Percentiles rank a stretch among this genome's conserved stretches.
Evolutionary conservation across 2,888 invertebrate species (phyloP).

Genomic region (Lumbricus terrestris): DNA sequence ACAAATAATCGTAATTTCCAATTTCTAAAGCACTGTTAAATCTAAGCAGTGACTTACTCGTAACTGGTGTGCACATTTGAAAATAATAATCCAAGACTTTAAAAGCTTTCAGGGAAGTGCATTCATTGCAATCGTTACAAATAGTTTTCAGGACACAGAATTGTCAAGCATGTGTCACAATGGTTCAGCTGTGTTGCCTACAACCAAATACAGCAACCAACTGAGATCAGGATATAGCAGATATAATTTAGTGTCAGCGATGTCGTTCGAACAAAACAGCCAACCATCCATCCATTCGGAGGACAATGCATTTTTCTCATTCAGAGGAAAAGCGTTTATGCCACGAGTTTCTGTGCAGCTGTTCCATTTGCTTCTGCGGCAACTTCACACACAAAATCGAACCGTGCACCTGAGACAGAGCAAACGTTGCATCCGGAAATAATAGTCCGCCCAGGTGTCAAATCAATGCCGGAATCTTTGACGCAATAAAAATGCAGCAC

Average conservation of each 20-base stretch:
- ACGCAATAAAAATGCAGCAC: background rate
- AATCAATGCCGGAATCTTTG: background rate
- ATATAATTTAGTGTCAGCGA: background rate
- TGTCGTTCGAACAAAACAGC: background rate
- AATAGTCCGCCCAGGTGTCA: background rate
- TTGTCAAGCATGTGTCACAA: no score
- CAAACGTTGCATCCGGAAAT: background rate
- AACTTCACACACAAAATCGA: background rate
- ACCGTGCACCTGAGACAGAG: background rate
- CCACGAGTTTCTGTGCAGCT: background rate
- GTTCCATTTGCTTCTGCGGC: background rate
- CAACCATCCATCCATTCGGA: background rate
- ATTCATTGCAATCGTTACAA: no score
- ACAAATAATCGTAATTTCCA: background rate
- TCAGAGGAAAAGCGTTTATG: background rate
- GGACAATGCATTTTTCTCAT: background rate
- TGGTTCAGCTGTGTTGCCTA: no score
- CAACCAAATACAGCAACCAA: background rate
- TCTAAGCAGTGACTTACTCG: no score
- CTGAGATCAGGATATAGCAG: background rate
- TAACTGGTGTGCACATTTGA: no score
- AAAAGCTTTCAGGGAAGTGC: no score
- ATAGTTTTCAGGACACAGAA: no score
- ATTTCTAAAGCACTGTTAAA: no score
- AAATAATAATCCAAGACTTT: no score